Conservation (phyloP, 2,888 invertebrate genomes). For the Escarpia spicata region DNA sequence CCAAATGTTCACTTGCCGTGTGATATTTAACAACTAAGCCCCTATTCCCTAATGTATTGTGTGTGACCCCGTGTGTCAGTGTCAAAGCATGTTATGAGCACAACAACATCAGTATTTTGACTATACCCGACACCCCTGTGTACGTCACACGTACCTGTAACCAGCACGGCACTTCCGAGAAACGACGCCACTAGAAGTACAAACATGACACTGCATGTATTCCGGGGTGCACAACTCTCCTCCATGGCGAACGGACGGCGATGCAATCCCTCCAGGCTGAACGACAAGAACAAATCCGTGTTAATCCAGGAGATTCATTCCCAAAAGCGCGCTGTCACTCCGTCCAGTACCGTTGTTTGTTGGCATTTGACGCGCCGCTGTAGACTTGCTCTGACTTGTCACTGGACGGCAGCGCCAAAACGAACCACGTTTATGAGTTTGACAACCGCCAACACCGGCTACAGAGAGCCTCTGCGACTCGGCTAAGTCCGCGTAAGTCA, state of each 20-base stretch:
- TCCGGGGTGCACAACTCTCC: neutral
- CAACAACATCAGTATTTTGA: neutral
- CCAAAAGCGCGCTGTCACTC: neutral
- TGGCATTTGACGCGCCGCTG: neutral
- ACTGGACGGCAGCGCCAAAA: neutral
- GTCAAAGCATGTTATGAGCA: neutral
- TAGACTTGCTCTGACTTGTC: neutral
- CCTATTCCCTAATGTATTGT: neutral
- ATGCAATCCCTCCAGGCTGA: neutral
- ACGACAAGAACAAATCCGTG: neutral
- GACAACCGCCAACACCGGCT: neutral
- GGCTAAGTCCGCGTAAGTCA: neutral
- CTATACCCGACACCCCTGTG: neutral
- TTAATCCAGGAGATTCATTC: neutral
- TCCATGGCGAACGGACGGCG: neutral
- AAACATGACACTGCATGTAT: neutral
- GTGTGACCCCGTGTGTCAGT: neutral
- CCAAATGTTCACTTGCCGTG: neutral
- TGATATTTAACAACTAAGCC: neutral
- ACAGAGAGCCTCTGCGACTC: neutral
- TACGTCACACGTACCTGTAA: neutral
- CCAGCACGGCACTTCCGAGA: neutral
- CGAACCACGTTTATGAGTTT: neutral
- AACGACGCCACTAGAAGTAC: neutral
- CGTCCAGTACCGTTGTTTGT: neutral